These are phyloP conservation scores for Hypsibius dujardini DNA, from an alignment of 1,140 invertebrate genomes.

Conservation along the genomic window DNA sequence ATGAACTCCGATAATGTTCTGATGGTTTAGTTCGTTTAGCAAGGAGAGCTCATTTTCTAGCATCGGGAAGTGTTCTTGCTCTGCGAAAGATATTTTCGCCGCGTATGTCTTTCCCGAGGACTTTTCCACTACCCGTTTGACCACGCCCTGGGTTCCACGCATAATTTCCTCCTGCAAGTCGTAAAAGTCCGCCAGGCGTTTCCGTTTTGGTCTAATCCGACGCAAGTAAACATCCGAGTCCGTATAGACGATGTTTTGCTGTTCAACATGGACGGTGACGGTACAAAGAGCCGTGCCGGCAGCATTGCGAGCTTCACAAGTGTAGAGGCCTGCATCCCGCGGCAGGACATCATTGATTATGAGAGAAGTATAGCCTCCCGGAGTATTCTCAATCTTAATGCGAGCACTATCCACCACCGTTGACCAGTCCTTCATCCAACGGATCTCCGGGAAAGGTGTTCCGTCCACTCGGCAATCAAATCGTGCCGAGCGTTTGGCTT, in stretches of 20 bases:
- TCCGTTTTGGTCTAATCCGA: slow-evolving; percentile 36
- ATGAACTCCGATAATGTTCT: slow-evolving; percentile 60
- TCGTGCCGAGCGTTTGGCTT: slow-evolving; percentile 45
- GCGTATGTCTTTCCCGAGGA: slow-evolving; percentile 58
- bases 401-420: slow-evolving; percentile 57
- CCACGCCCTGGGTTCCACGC: slow-evolving; percentile 23
- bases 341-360: slow-evolving; percentile 64
- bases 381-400: slow-evolving; percentile 45
- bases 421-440: slow-evolving; percentile 92
- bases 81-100: slow-evolving; percentile 75
- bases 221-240: slow-evolving; percentile 19
- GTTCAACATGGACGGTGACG: slow-evolving; percentile 74
- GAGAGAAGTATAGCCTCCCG: slow-evolving; percentile 45
- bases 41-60: slow-evolving; percentile 80
- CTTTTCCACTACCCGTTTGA: slow-evolving; percentile 30
- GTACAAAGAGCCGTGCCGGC: slow-evolving; percentile 74
- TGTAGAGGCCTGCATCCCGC: slow-evolving; percentile 82
- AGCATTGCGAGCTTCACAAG: slow-evolving; percentile 71
- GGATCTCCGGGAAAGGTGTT: slow-evolving; percentile 78
- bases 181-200: slow-evolving; percentile 61
- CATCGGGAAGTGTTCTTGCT: slow-evolving; percentile 50
- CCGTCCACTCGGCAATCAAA: slow-evolving; percentile 66
- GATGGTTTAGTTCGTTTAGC: slow-evolving; percentile 65
- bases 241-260: slow-evolving; percentile 42
- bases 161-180: slow-evolving; percentile 66